Base-by-base conservation (phyloP, 1,140 invertebrate species). In the Lasaia peninsularis region DNA sequence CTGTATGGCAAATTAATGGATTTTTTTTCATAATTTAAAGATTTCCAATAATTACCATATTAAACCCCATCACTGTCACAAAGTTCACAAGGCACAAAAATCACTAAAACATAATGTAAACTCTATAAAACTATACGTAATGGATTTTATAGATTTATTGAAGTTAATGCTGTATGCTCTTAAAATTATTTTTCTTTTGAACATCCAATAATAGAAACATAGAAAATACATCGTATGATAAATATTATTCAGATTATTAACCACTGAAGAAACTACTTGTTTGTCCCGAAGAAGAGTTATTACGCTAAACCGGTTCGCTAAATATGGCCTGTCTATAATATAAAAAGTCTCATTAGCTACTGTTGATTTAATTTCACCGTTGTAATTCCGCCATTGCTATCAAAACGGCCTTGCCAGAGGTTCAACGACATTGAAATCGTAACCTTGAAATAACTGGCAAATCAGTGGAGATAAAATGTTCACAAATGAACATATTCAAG, bases 341-440 rank as follows among this genome's bases (percentile, higher is more conserved):
- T 44, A 48, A 48, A 48, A 48, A 48, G 8, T 14, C 18, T 48
- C 40, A 48, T 48, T 21, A 48, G 40, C 40, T 48, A 48, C 40
- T 48, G 40, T 48, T 21, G 40, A 48, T 48, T 48, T 48, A 48
- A 48, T 48, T 21, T 48, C 40, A 48, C 40, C 40, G 40, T 48
- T 48, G 40, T 48, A 48, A 48, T 48, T 48, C 40, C 40, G 18
- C 40, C 40, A 48, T 48, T 48, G 40, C 40, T 48, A 48, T 48
- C 40, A 48, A 48, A 48, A 48, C 40, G 40, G 40, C 40, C 40
- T 48, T 48, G 40, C 20, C 40, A 48, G 11, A 48, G 40, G 40
- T 48, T 48, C 40, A 48, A 48, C 40, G 40, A 48, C 40, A 20
- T 48, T 48, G 11, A 48, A 48, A 48, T 21, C 18, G 40, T 48